Percentiles rank a stretch among this genome's conserved stretches.
These are phyloP conservation scores for Bolborhynchus lineola DNA, from an alignment of 2,113 vertebrate genomes.

Conservation along the genomic window DNA sequence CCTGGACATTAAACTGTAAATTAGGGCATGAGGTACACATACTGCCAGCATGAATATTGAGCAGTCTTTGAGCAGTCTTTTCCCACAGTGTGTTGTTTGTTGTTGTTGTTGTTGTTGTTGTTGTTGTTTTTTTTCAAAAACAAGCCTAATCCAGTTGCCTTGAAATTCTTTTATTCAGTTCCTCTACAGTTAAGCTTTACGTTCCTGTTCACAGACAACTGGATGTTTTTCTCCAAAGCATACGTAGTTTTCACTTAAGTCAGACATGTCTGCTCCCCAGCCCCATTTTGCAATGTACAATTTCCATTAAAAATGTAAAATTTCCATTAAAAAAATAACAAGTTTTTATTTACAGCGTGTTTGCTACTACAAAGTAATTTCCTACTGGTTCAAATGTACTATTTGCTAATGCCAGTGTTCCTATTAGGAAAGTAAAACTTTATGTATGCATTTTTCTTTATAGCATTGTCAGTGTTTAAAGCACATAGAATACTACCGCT, in stretches of 20 bases:
- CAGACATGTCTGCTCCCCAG: neutral
- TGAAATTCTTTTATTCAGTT: conserved; percentile 64
- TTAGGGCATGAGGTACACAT: neutral
- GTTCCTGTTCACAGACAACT: conserved; percentile 6
- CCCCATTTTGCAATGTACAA: conserved; percentile 15
- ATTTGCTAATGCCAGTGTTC: conserved; percentile 51
- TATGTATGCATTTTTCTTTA: conserved; percentile 22
- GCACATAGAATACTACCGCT: neutral
- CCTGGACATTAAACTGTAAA: neutral
- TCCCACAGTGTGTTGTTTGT: neutral
- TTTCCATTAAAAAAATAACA: conserved; percentile 79
- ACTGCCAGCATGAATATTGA: neutral
- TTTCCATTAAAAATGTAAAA: conserved; percentile 81
- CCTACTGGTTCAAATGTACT: conserved; percentile 45
- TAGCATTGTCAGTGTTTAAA: conserved; percentile 31
- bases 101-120: too few relatives aligned
- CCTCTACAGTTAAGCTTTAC: conserved; percentile 29
- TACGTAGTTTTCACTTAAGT: neutral
- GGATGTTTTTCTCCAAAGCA: neutral
- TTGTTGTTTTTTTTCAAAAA: neutral
- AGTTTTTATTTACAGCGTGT: conserved; percentile 77
- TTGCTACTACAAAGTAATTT: conserved; percentile 73
- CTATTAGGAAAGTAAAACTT: conserved; percentile 42
- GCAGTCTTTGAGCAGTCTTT: neutral
- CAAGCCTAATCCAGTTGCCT: neutral